A percentile compares a stretch with the other conserved stretches of the same genome.
These are phyloP conservation scores for Trichonephila inaurata DNA, from an alignment of 1,140 invertebrate species.

Conservation along the genomic window DNA sequence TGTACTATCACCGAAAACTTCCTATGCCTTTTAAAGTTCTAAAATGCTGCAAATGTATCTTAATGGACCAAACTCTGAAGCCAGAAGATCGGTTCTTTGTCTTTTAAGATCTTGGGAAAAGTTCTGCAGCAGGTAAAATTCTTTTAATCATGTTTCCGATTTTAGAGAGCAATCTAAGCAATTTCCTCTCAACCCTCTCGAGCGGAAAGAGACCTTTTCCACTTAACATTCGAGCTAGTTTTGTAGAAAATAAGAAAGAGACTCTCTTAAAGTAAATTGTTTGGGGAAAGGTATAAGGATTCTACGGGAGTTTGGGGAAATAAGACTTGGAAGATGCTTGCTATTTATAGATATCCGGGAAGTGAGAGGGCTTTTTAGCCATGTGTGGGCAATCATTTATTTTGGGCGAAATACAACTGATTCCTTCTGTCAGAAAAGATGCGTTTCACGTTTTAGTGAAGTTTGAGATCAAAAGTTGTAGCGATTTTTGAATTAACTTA, in stretches of 20 bases:
- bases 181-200: not conserved
- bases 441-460: too few relatives aligned
- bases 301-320: not conserved
- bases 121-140: not conserved
- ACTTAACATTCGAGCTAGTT: not conserved
- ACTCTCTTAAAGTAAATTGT: not conserved
- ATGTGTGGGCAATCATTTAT: not conserved
- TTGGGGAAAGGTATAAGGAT: not conserved
- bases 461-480: too few relatives aligned
- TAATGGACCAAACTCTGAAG: too few relatives aligned
- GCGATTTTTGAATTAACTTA: too few relatives aligned
- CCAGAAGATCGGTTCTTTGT: too few relatives aligned
- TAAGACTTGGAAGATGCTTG: not conserved
- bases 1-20: too few relatives aligned
- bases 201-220: not conserved
- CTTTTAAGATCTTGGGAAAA: not conserved
- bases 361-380: not conserved
- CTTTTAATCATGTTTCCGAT: not conserved
- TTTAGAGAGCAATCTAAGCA: not conserved
- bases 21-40: not conserved
- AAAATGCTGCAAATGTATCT: not conserved
- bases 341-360: conserved; percentile 19
- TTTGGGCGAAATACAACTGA: not conserved
- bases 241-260: not conserved
- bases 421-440: not conserved